Conservation (phyloP, 2,113 vertebrate genomes). For the Loxodonta africana region DNA sequence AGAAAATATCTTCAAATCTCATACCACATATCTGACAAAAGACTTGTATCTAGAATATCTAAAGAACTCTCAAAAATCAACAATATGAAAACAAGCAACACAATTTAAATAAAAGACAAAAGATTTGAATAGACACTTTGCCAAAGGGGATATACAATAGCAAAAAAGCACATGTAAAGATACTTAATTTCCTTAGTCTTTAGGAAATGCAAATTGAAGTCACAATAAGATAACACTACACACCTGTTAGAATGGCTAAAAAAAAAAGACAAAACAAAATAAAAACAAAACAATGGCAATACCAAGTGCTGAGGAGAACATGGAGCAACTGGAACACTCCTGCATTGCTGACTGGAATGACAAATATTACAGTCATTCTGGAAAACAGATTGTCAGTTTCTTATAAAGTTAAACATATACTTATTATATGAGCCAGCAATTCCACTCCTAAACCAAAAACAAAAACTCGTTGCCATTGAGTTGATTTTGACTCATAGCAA, state of each 20-base stretch:
- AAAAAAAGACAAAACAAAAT: neutral
- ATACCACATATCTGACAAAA: neutral
- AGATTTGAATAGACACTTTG: neutral
- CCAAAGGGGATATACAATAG: neutral
- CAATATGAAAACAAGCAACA: neutral
- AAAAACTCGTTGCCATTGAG: too few relatives aligned
- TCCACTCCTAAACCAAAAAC: neutral
- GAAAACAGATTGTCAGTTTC: neutral
- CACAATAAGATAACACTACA: neutral
- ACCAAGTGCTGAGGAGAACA: neutral
- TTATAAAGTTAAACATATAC: neutral
- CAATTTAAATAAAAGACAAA: neutral
- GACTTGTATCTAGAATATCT: neutral
- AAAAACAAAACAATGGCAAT: neutral
- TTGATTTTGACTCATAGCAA: too few relatives aligned
- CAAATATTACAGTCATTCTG: neutral
- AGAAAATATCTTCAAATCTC: neutral
- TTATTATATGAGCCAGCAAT: neutral
- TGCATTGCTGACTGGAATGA: neutral
- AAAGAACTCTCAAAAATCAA: slow-evolving; percentile 33
- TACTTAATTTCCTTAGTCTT: neutral
- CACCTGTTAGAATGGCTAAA: neutral
- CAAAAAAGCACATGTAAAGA: neutral
- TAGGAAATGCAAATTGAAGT: slow-evolving; percentile 2
- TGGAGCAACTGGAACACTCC: neutral